Percentiles rank a stretch among this genome's conserved stretches.
Evolutionary conservation across 2,888 invertebrate species (phyloP).

Genomic region (Sesia apiformis): DNA sequence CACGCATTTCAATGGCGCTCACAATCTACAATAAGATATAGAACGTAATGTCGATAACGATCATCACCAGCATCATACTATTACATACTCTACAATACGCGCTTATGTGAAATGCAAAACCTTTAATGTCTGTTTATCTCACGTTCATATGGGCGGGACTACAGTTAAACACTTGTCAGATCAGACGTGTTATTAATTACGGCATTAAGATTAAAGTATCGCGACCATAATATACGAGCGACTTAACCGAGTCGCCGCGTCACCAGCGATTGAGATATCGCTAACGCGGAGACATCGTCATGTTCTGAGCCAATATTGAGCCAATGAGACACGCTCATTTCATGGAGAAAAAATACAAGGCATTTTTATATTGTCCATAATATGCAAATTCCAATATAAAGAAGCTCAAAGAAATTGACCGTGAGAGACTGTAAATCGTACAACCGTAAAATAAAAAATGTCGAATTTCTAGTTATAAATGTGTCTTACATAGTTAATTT

Average conservation of each 20-base stretch:
- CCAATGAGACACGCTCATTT: no score
- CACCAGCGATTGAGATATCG: conserved; percentile 21
- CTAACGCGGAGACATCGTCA: conserved; percentile 1
- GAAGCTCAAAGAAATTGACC: conserved; percentile 35
- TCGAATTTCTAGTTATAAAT: conserved; percentile 48
- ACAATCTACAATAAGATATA: conserved; percentile 23
- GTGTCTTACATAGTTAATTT: conserved; percentile 34
- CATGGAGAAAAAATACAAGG: no score
- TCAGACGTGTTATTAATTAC: conserved; percentile 14
- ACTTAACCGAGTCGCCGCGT: conserved; percentile 19
- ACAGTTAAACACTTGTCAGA: conserved; percentile 16
- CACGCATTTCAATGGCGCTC: conserved; percentile 34
- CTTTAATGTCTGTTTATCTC: conserved; percentile 1
- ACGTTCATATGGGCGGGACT: conserved; percentile 9
- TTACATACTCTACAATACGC: not conserved
- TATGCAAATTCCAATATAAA: conserved; percentile 40
- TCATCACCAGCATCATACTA: not conserved
- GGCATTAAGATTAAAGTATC: conserved; percentile 7
- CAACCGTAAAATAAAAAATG: conserved; percentile 44
- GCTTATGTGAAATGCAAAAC: not conserved
- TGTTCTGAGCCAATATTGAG: no score
- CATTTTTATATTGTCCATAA: conserved; percentile 23
- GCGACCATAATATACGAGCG: conserved; percentile 11
- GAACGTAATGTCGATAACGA: conserved; percentile 1
- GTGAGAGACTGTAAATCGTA: conserved; percentile 44